Base-by-base conservation (phyloP, 2,797 vertebrate species). In the Hoplostethus mediterraneus region DNA sequence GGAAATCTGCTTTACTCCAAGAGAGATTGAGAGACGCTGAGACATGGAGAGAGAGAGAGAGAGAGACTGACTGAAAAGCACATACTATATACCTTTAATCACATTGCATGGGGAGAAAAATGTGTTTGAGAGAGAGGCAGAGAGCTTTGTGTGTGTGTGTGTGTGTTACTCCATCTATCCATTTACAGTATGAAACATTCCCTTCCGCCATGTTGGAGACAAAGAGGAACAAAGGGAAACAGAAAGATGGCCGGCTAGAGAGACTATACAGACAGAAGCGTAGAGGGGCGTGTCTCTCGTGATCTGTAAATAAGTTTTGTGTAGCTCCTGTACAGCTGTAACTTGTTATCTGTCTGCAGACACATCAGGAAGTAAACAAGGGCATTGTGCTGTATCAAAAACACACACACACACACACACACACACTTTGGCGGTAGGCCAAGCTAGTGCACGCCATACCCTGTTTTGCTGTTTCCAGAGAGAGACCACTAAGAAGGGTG, bases 401-500 rank as follows among this genome's bases (percentile, higher is more conserved):
- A n/a, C 45, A 49, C 60, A 63, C 44, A 31, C 60, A 31, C 60
- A 63, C 44, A 31, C 60, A 31, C 60, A 68, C 45, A 44, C 16
- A 38, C 13, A 45, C 42, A 72, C 47, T 77, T 70, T 89, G 82
- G 84, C 81, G 63, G 5, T 3, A 31, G 65, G 80, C 81, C 88
- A 55, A 52, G 71, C 73, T 74, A 75, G 81, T 79, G 73, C 67
- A 31, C 14, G 4, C 79, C 85, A 83, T 84, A 10, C 86, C 85
- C 80, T 81, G 73, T 64, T 88, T 71, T 80, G 55, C 70, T 73
- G 28, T 70, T 47, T 75, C 64, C 73, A 68, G 47, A 70, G 75
- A 48, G 53, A 2, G 28, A 71, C 49, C 55, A 28, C 48, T 14
- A 36, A 57, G 16, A 66, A 64, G 38, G 64, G 53, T 72, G 45